Conservation (phyloP, 2,113 vertebrate genomes). For the Crypturellus undulatus region DNA sequence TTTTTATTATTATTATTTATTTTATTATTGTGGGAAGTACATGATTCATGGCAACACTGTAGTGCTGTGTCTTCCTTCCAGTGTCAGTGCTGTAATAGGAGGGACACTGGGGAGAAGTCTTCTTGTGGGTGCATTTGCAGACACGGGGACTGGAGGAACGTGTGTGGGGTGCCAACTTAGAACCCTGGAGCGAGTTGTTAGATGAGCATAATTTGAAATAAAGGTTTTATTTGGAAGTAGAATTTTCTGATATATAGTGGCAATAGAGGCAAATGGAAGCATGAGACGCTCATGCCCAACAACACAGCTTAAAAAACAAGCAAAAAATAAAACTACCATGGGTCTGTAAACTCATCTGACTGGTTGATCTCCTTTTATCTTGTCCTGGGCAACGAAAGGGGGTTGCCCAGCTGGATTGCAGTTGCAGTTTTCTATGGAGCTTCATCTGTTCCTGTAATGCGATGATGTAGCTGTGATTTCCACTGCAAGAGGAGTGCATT, state of each 20-base stretch:
- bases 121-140: background rate
- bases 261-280: background rate
- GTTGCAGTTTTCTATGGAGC: background rate
- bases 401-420: background rate
- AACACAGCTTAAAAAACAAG: background rate
- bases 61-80: background rate
- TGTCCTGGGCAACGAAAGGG: background rate
- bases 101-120: background rate
- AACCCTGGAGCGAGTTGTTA: background rate
- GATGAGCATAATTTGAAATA: background rate
- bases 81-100: background rate
- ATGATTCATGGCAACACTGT: background rate
- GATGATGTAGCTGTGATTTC: too few species aligned
- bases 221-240: background rate
- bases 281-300: background rate
- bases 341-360: background rate
- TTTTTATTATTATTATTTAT: too few species aligned
- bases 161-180: background rate
- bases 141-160: background rate
- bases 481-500: background rate
- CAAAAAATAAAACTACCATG: background rate
- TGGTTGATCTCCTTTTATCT: background rate
- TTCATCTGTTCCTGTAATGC: background rate
- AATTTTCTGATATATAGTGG: background rate
- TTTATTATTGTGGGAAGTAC: background rate